These are phyloP conservation scores for Autographa gamma DNA, from an alignment of 2,888 invertebrate species.

Conservation along the genomic window DNA sequence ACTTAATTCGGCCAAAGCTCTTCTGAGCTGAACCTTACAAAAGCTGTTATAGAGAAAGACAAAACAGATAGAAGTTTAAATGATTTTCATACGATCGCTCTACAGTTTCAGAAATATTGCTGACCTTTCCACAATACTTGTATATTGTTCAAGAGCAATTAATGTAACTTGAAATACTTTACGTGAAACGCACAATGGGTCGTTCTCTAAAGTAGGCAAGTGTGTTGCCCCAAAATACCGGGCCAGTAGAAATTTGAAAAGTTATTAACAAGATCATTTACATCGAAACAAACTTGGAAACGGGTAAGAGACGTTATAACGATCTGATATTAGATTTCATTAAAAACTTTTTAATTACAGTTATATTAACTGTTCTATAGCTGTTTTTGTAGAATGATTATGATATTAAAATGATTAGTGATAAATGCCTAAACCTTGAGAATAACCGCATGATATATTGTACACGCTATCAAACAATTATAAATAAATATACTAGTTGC, in stretches of 20 bases:
- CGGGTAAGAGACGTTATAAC: constrained; percentile 48
- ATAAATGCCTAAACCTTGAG: background rate
- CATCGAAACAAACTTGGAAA: constrained; percentile 60
- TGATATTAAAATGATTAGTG: background rate
- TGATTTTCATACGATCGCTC: constrained; percentile 22
- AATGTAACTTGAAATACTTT: constrained; percentile 45
- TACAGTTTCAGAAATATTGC: constrained; percentile 45
- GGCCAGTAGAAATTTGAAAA: constrained; percentile 53
- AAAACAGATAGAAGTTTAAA: constrained; percentile 38
- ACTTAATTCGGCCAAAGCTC: constrained; percentile 21
- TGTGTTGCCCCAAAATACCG: constrained; percentile 51
- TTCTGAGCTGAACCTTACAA: constrained; percentile 18
- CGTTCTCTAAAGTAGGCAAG: constrained; percentile 39
- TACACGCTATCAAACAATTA: constrained; percentile 12
- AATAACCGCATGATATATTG: background rate
- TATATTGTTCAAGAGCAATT: constrained; percentile 51
- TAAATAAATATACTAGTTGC: constrained; percentile 17
- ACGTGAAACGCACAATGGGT: constrained; percentile 38
- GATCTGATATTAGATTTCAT: constrained; percentile 59
- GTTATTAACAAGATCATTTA: constrained; percentile 64
- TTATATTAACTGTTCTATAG: constrained; percentile 31
- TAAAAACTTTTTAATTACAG: constrained; percentile 56
- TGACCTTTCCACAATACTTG: constrained; percentile 33
- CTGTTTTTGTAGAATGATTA: constrained; percentile 13
- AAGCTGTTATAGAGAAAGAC: constrained; percentile 27